Percentiles rank a stretch among this genome's conserved stretches.
These are phyloP conservation scores for Schizotus pectinicornis DNA, from an alignment of 2,888 invertebrate genomes.

Conservation along the genomic window DNA sequence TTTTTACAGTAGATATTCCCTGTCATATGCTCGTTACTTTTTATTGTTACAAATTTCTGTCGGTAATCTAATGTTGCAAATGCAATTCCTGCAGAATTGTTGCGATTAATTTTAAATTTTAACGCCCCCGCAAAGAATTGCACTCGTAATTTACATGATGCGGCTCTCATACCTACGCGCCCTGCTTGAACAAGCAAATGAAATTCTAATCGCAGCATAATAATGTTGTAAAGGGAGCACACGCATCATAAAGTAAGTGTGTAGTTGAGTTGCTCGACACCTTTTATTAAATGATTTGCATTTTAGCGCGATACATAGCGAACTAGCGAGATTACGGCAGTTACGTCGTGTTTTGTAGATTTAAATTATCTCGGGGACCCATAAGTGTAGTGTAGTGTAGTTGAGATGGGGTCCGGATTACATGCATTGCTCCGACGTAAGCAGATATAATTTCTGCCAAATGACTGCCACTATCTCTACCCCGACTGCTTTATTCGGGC, in stretches of 20 bases:
- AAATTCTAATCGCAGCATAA: slow-evolving; percentile 29
- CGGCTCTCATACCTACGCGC: slow-evolving; percentile 7
- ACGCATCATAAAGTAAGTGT: slow-evolving; percentile 36
- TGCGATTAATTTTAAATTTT: too few relatives aligned
- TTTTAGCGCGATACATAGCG: slow-evolving; percentile 39
- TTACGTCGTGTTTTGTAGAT: slow-evolving; percentile 38
- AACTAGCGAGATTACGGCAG: slow-evolving; percentile 39
- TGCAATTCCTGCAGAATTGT: neutral
- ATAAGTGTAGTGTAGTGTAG: slow-evolving; percentile 31
- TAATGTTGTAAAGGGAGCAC: slow-evolving; percentile 33
- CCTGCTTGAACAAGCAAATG: slow-evolving; percentile 14
- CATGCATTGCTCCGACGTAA: slow-evolving; percentile 25
- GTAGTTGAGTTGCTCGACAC: slow-evolving; percentile 37
- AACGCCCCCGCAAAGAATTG: neutral
- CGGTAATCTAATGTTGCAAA: slow-evolving; percentile 35
- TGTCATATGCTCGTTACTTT: slow-evolving; percentile 55
- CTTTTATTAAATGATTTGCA: slow-evolving; percentile 46
- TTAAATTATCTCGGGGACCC: slow-evolving; percentile 40
- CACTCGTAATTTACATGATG: neutral
- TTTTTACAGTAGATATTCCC: slow-evolving; percentile 59
- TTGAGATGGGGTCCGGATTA: slow-evolving; percentile 31
- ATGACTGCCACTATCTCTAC: slow-evolving; percentile 23
- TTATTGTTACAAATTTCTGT: slow-evolving; percentile 56
- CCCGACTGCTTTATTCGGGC: slow-evolving; percentile 1
- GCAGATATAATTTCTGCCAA: slow-evolving; percentile 25